Base-by-base conservation (phyloP, 2,113 vertebrate species). In the Brachypodius melanocephalos region DNA sequence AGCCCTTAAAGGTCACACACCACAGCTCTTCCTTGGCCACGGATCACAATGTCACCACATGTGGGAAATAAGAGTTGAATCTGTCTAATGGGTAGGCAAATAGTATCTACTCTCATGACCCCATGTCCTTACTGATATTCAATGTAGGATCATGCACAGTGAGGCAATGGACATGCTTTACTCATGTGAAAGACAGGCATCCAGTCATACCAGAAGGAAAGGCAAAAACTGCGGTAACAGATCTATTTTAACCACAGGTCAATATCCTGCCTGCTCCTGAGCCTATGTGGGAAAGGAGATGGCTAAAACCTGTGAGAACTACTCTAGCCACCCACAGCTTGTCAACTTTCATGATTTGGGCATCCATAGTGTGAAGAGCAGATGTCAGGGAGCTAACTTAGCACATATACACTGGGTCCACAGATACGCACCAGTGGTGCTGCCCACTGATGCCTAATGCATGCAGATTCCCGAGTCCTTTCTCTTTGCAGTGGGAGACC, bases 331-430 rank as follows among this genome's bases (percentile, higher is more conserved):
- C 16, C 2, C 25, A 71, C 25, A 81, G 46, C 34, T 63, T 38
- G 20, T 22, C 34, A 75, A 29, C 54, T 48, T 46, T 7, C 8
- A 9, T 36, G 22, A 63, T 68, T 8, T 73, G 69, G 61, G 34
- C 65, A 74, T 17, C 46, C 54, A 10, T 0, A 58, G 8, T 4
- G 7, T 15, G 28, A 81, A 65, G 7, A 45, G 46, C 48, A 66
- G 28, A 16, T 32, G 7, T 21, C 52, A 68, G 26, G 57, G 48
- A 87, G 45, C n/a, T 43, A 67, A 73, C 13, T 51, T 38, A 79
- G 45, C 80, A 51, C 31, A 17, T 1, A 12, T 0, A 18, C 6
- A 8, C 38, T 46, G 20, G 15, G 31, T 9, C 43, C 1, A 2
- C 48, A 40, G 8, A 55, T 5, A n/a, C 0, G 4, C 29, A 21